Conservation (phyloP, 2,113 vertebrate genomes). For the Tupaia chinensis region DNA sequence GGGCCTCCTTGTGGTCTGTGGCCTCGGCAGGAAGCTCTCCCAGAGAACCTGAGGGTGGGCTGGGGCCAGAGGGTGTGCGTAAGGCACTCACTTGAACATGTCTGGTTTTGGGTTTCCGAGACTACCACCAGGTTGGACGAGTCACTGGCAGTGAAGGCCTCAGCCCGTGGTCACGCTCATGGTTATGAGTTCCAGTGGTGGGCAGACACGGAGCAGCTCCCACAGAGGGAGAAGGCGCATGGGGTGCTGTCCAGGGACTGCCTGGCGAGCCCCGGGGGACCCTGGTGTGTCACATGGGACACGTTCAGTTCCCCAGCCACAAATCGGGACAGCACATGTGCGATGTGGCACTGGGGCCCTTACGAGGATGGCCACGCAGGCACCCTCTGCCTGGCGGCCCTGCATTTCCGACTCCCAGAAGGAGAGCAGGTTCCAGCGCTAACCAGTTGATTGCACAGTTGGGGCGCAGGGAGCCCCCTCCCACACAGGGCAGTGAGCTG, state of each 20-base stretch:
- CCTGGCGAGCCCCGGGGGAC: neutral
- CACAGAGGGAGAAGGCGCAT: too few relatives aligned
- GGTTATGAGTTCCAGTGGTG: accelerated
- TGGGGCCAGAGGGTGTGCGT: accelerated
- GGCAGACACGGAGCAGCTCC: too few relatives aligned
- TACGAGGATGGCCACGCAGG: too few relatives aligned
- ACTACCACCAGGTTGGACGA: accelerated
- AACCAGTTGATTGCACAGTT: accelerated
- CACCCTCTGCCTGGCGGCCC: neutral
- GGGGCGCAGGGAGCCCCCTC: neutral
- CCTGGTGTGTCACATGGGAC: neutral
- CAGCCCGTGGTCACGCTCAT: accelerated
- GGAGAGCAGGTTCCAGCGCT: neutral
- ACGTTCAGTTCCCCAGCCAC: neutral
- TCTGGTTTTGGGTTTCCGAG: accelerated
- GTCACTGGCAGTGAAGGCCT: too few relatives aligned
- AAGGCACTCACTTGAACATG: neutral
- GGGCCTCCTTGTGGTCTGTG: too few relatives aligned
- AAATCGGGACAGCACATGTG: neutral
- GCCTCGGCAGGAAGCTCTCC: neutral
- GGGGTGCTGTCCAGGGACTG: too few relatives aligned
- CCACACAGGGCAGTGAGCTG: too few relatives aligned
- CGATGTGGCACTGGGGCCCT: accelerated
- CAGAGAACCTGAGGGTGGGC: too few relatives aligned
- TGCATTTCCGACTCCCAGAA: neutral